Percentiles rank a stretch among this genome's conserved stretches.
phyloP scores from a whole-genome alignment of 2,113 vertebrate genomes.

The Phylloscopus whistleri region DNA sequence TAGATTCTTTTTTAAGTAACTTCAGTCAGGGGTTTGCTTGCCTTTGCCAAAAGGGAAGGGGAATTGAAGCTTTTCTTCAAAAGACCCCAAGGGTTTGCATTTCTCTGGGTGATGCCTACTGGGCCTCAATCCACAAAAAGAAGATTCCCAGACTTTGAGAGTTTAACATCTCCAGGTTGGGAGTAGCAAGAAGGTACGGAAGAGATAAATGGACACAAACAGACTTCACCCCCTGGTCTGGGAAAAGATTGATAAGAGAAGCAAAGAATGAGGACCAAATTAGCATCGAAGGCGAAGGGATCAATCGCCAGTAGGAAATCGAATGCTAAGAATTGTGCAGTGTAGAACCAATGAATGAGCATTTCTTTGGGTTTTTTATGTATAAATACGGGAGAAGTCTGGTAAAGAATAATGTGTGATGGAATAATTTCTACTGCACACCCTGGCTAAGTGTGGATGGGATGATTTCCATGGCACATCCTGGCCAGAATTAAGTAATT shows the following conservation, averaged over 20 bases:
- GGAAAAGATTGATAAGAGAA: neutral
- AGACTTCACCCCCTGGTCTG: neutral
- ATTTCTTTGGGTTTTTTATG: neutral
- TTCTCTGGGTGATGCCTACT: neutral
- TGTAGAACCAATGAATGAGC: neutral
- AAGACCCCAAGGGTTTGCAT: neutral
- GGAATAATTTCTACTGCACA: neutral
- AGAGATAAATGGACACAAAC: neutral
- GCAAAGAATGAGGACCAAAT: neutral
- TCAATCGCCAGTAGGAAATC: neutral
- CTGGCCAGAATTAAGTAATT: neutral
- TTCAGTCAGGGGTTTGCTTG: neutral
- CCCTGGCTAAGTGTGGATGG: neutral
- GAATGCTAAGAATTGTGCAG: neutral
- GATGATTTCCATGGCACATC: neutral
- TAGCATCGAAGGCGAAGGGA: fast-evolving
- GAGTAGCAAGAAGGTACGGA: neutral
- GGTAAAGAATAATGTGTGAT: neutral
- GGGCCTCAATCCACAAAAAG: neutral
- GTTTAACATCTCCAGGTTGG: neutral
- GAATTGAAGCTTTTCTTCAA: neutral
- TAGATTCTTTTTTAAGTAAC: neutral
- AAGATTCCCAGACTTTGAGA: neutral
- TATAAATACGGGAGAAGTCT: neutral
- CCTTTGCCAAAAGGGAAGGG: neutral